phyloP scores from a whole-genome alignment of 2,888 invertebrate species.

The Cephalotes varians region DNA sequence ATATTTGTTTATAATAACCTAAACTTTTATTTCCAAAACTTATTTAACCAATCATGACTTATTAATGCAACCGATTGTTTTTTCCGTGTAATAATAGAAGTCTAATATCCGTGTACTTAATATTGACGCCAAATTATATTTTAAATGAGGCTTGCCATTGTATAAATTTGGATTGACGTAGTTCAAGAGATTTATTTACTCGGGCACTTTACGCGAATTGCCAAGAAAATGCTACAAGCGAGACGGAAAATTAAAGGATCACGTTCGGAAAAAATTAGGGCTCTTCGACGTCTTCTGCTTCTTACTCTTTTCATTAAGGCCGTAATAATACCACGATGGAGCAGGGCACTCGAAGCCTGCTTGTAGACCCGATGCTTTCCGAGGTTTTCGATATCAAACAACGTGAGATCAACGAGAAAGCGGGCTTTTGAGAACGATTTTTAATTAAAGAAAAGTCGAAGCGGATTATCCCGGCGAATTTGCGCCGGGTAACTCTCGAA shows the following conservation, averaged over 20 bases:
- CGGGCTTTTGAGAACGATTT: constrained; percentile 22
- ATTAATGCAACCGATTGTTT: no score
- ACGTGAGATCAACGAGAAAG: constrained; percentile 4
- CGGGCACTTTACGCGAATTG: not conserved
- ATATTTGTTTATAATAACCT: no score
- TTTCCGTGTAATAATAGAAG: no score
- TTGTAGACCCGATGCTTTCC: not conserved
- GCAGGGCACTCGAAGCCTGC: not conserved
- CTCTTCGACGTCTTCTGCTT: constrained; percentile 50
- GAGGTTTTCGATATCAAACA: constrained; percentile 25
- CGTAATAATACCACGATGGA: constrained; percentile 48
- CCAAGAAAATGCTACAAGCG: constrained; percentile 38
- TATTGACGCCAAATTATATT: constrained; percentile 14
- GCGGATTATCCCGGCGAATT: constrained; percentile 35
- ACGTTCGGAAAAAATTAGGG: constrained; percentile 64
- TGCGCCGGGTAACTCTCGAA: constrained; percentile 47
- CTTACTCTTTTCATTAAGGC: constrained; percentile 52
- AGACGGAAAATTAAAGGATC: constrained; percentile 66
- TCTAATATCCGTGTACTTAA: not conserved
- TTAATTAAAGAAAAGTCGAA: constrained; percentile 48
- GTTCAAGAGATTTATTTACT: not conserved
- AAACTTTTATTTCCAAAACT: no score
- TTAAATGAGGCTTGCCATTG: not conserved
- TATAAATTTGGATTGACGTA: not conserved
- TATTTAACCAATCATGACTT: no score